Evolutionary conservation across 2,888 invertebrate genomes (phyloP), one percentile per base, ranked within the genome.

Genomic region (Nephrotoma appendiculata): DNA sequence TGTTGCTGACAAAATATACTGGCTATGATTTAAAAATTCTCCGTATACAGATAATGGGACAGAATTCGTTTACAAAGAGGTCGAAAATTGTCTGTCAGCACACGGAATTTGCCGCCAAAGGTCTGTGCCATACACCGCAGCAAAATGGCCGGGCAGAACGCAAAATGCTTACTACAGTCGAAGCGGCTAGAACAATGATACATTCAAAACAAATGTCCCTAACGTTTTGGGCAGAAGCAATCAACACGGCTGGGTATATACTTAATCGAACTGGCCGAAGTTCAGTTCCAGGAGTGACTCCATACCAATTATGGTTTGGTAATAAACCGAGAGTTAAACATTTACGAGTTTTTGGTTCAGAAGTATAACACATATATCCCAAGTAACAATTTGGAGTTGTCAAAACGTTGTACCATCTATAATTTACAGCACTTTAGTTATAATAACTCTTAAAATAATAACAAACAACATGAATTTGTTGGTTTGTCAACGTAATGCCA

Each of bases 191-290:
- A 83, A 86, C 88, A 7, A 87, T 88, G 87, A 42, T 88, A 9
- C 87, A 87, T 87, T 86, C 87, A 7, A 87, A 86, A 86, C 89
- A 88, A 0, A 41, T 89, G 6, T 90, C 57, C 6, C 19, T 83
- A 9, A 83, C 6, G 11, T 83, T 83, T 19, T 83, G 83, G 83
- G 83, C 83, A n/a, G 91, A 91, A 88, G 91, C 91, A 0, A 89
- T 90, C 0, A 88, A 89, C 11, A 89, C 89, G 87, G 89, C 89
- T 7, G 88, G 89, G 0, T 90, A 90, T 87, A 86, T n/a, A n/a
- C n/a, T n/a, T n/a, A n/a, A n/a, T n/a, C n/a, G n/a, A n/a, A n/a
- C n/a, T n/a, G n/a, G n/a, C 15, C 87, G 87, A 83, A 88, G 87
- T 48, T 19, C 87, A 11, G 86, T 87, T 7, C 83, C 86, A n/a